phyloP scores from a whole-genome alignment of 1,140 invertebrate species.

The Caenorhabditis tropicalis region DNA sequence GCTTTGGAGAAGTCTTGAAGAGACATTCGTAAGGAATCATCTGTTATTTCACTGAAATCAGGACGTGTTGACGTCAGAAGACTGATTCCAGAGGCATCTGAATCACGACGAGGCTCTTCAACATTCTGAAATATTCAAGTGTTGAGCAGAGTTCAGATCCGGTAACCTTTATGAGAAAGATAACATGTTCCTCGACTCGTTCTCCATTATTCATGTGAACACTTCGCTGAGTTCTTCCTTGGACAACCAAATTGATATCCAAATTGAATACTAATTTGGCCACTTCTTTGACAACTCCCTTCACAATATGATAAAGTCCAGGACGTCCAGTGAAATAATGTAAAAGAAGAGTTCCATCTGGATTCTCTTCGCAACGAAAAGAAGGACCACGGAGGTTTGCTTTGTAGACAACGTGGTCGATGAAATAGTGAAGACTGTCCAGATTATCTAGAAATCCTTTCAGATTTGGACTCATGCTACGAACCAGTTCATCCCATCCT shows the following conservation, averaged over 20 bases:
- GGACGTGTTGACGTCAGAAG: background rate
- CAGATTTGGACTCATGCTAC: constrained; percentile 67
- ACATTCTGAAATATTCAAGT: constrained; percentile 22
- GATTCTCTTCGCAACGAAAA: constrained; percentile 71
- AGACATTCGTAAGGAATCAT: constrained; percentile 24
- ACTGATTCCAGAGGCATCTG: background rate
- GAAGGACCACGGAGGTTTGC: constrained; percentile 64
- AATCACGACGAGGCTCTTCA: background rate
- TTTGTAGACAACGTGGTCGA: constrained; percentile 70
- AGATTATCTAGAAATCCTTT: constrained; percentile 70
- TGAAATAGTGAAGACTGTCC: constrained; percentile 69
- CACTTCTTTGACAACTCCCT: constrained; percentile 70
- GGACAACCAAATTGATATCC: constrained; percentile 65
- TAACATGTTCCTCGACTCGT: constrained; percentile 58
- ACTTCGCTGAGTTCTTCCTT: constrained; percentile 61
- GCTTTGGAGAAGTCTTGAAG: constrained; percentile 53
- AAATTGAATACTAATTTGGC: constrained; percentile 68
- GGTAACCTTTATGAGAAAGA: constrained; percentile 55
- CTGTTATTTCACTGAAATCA: background rate
- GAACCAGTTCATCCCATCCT: constrained; percentile 67
- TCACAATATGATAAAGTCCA: constrained; percentile 73
- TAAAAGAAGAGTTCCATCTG: constrained; percentile 68
- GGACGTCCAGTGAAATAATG: constrained; percentile 72
- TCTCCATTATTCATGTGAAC: constrained; percentile 59
- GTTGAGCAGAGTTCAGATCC: background rate